These are phyloP conservation scores for Plagiodera versicolora DNA, from an alignment of 2,888 invertebrate species.

Conservation along the genomic window DNA sequence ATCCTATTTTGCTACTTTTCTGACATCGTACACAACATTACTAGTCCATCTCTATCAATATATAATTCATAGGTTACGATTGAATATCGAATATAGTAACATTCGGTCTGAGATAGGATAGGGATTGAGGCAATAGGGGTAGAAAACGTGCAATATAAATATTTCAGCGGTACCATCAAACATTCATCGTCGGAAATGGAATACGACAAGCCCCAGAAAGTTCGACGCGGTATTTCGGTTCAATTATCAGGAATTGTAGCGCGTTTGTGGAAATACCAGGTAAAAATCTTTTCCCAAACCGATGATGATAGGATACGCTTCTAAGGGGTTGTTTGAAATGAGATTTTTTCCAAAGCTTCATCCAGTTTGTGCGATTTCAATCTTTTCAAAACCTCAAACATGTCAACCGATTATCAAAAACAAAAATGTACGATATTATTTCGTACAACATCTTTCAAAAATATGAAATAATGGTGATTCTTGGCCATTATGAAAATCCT, in stretches of 20 bases:
- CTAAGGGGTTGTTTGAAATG: too few species aligned
- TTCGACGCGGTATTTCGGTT: conserved; percentile 6
- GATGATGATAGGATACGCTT: too few species aligned
- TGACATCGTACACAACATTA: conserved; percentile 12
- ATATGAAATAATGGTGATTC: too few species aligned
- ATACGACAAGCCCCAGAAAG: conserved; percentile 12
- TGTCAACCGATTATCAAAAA: too few species aligned
- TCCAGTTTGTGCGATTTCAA: too few species aligned
- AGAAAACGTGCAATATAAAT: conserved; percentile 17
- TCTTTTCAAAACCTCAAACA: too few species aligned
- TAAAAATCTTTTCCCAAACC: too few species aligned
- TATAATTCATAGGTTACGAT: conserved; percentile 14
- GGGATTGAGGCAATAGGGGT: not conserved
- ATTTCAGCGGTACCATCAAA: conserved; percentile 13
- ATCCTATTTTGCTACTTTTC: not conserved
- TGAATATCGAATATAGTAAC: conserved; percentile 11
- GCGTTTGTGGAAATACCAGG: not conserved
- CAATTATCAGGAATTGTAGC: conserved; percentile 3
- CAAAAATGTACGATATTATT: too few species aligned
- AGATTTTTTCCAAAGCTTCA: too few species aligned
- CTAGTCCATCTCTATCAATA: conserved; percentile 10
- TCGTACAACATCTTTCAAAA: too few species aligned
- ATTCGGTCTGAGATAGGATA: not conserved
- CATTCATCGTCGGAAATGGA: conserved; percentile 15
- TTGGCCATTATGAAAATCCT: too few species aligned